Evolutionary conservation across 1,140 invertebrate species (phyloP).

Genomic region (Drosophila sucinea): DNA sequence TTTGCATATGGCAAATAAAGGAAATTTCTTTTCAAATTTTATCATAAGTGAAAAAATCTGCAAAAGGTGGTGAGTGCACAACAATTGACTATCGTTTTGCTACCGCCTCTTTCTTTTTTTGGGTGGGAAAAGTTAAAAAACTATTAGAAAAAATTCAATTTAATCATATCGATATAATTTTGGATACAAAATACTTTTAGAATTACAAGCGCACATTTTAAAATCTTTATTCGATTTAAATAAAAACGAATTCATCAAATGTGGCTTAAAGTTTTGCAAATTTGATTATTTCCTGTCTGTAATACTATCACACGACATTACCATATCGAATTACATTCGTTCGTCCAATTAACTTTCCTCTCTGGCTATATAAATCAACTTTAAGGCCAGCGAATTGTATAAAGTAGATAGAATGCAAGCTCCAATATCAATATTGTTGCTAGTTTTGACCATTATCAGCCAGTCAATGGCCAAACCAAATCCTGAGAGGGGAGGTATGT

Average conservation of each 20-base stretch:
- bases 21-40: slow-evolving; percentile 5
- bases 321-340: background rate
- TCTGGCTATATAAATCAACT: background rate
- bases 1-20: slow-evolving; percentile 1
- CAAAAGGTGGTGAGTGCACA: background rate
- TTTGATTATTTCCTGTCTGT: background rate
- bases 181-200: too few relatives aligned
- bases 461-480: background rate
- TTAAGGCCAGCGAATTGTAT: background rate
- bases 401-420: background rate
- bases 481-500: slow-evolving; percentile 1
- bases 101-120: too few relatives aligned
- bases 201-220: too few relatives aligned
- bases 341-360: background rate
- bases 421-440: background rate
- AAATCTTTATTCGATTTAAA: too few relatives aligned
- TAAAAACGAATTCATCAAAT: too few relatives aligned
- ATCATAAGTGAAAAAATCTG: background rate
- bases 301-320: background rate
- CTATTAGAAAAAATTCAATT: too few relatives aligned
- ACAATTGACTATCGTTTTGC: background rate
- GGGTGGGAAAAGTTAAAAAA: too few relatives aligned
- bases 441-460: background rate
- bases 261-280: background rate
- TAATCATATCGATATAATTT: too few relatives aligned